A percentile compares a stretch with the other conserved stretches of the same genome.
phyloP scores from a whole-genome alignment of 37 sponge, comb jelly and placozoan species.

The Ephydatia muelleri region DNA sequence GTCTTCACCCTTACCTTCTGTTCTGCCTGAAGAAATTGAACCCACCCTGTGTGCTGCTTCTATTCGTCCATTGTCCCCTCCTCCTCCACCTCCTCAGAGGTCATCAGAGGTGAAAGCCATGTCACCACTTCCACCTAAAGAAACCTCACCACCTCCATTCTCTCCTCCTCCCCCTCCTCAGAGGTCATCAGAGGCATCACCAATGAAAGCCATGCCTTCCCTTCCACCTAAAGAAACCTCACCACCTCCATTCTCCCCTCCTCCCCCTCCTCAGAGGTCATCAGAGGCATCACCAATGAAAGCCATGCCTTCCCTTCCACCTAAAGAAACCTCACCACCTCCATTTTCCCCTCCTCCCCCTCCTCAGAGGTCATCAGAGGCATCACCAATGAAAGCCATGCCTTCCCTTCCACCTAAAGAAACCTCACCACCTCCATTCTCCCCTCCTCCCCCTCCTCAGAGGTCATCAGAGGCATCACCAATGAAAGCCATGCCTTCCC shows the following conservation, averaged over 20 bases:
- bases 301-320: background rate
- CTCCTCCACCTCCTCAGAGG: background rate
- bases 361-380: background rate
- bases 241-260: too few species aligned
- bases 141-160: conserved; percentile 1
- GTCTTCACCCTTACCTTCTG: conserved; percentile 30
- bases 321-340: too few species aligned
- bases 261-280: background rate
- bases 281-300: background rate
- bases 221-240: background rate
- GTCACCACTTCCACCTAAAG: background rate
- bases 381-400: conserved; percentile 4
- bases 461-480: background rate
- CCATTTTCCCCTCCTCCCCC: too few species aligned
- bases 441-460: background rate
- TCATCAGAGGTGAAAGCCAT: background rate
- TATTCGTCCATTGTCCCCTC: conserved; percentile 13
- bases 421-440: too few species aligned
- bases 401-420: background rate
- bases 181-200: background rate
- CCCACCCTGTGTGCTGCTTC: too few species aligned
- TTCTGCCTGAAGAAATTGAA: background rate
- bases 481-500: background rate
- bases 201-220: background rate
- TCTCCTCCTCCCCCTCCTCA: background rate